Evolutionary conservation across 2,888 invertebrate genomes (phyloP), one percentile per base, ranked within the genome.

Genomic region (Perithous albicinctus): DNA sequence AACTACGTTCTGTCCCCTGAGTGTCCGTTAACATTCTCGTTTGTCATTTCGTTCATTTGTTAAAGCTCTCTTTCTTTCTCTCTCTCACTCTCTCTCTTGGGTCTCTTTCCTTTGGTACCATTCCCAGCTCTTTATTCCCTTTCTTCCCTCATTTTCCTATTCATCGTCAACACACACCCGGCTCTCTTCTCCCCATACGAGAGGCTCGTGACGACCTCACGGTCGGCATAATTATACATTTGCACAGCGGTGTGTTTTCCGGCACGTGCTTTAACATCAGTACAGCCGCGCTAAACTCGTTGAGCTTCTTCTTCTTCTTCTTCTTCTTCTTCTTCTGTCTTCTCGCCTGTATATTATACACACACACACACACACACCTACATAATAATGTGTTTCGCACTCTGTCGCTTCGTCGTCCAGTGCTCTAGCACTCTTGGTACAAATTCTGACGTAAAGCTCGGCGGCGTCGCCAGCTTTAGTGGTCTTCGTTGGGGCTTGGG

Each of bases 371-470:
- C 15, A 15, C 38, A 51, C 69, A n/a, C 20, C 5, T 23, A 66
- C 32, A n/a, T n/a, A 29, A 15, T n/a, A n/a, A n/a, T n/a, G 29
- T 26, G 35, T 20, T 12, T n/a, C 10, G 18, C 43, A 10, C 32
- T n/a, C 12, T 26, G 32, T 46, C 48, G 48, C 12, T 38, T 5
- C 26, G 59, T 69, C 61, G 48, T 41, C 41, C 59, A 18, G 72
- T 72, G 63, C 69, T 51, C 29, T 10, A 69, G 61, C 69, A 70
- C 69, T 78, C 43, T 41, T 41, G 41, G 70, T 70, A 73, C 63
- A 59, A 73, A 72, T 59, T 72, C 72, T 72, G 72, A 78, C 72
- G 78, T 66, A 56, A 72, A 78, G 66, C 46, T 56, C 38, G 35
- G 51, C 69, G 29, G 29, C 38, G 51, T 69, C 61, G 59, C 51